These are phyloP conservation scores for Girardia tigrina DNA, from an alignment of 2,888 invertebrate genomes.

Conservation along the genomic window DNA sequence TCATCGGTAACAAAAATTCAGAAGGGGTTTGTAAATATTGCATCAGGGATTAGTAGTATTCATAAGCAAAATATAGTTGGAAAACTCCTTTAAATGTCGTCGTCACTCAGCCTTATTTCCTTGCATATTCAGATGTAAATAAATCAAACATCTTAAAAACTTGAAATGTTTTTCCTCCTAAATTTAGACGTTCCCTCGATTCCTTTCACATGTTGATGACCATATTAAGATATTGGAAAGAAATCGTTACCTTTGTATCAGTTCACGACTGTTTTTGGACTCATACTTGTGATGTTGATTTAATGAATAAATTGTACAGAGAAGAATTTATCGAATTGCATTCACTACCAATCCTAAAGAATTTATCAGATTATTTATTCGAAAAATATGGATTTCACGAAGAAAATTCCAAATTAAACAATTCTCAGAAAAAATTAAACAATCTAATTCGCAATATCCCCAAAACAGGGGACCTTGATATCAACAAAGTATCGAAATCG, in stretches of 20 bases:
- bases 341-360: constrained; percentile 73
- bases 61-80: constrained; percentile 72
- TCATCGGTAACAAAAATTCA: constrained; percentile 77
- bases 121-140: constrained; percentile 37
- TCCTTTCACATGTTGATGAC: constrained; percentile 99
- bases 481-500: constrained; percentile 49
- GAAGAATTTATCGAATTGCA: constrained; percentile 92
- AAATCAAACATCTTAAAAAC: constrained; percentile 49
- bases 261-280: constrained; percentile 99
- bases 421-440: neutral
- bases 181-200: constrained; percentile 94
- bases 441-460: constrained; percentile 11
- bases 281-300: constrained; percentile 70
- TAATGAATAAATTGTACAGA: constrained; percentile 83
- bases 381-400: constrained; percentile 38
- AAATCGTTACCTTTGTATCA: constrained; percentile 74
- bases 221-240: constrained; percentile 64
- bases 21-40: constrained; percentile 38
- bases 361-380: constrained; percentile 65
- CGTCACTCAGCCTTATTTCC: constrained; percentile 74
- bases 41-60: constrained; percentile 62
- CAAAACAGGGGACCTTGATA: constrained; percentile 46
- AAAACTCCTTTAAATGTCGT: constrained; percentile 82
- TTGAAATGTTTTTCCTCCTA: constrained; percentile 88
- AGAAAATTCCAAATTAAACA: neutral